Evolutionary conservation across 2,113 vertebrate species (phyloP), one percentile per base, ranked within the genome.

Genomic region (Cavia aperea): DNA sequence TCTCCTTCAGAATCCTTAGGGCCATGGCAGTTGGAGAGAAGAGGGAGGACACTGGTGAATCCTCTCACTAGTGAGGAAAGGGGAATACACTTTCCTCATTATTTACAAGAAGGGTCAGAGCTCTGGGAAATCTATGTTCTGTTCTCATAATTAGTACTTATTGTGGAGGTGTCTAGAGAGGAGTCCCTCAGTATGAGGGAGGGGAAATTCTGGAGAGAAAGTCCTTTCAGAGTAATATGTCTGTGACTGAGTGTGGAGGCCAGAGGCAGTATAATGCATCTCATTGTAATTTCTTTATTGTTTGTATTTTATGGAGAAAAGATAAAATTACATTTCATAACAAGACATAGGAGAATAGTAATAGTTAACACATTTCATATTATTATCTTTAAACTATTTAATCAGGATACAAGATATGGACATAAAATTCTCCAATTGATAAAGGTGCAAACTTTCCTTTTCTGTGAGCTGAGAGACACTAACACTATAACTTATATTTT

Each of bases 111-210:
- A 11, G 49, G 19, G n/a, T 29, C 26, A 13, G 19, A 31, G 49
- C 90, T 65, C 81, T 66, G 73, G 88, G 94, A 58, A 94, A 23
- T 66, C 56, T 56, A n/a, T 49, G 56, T 63, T 36, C 88, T 81
- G 26, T 4, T 93, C 46, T 13, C 66, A 81, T 81, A 62, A 96
- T 90, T 88, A 92, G 54, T 19, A 46, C 11, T 81, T 93, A 65
- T 29, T 24, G 16, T 73, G 54, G 51, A 75, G 6, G 89, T 93
- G 56, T 96, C 94, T 43, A 92, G 92, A 95, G 94, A 88, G 82
- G 68, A 79, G 43, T 66, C n/a, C 77, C 90, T 75, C 46, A 75
- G 15, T 60, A 77, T 21, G 56, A 33, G 18, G 63, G 62, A 75
- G 49, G 39, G 51, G 46, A 33, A 86, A 73, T 86, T 78, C 73